These are phyloP conservation scores for Noctua comes DNA, from an alignment of 2,888 invertebrate genomes.

Conservation along the genomic window DNA sequence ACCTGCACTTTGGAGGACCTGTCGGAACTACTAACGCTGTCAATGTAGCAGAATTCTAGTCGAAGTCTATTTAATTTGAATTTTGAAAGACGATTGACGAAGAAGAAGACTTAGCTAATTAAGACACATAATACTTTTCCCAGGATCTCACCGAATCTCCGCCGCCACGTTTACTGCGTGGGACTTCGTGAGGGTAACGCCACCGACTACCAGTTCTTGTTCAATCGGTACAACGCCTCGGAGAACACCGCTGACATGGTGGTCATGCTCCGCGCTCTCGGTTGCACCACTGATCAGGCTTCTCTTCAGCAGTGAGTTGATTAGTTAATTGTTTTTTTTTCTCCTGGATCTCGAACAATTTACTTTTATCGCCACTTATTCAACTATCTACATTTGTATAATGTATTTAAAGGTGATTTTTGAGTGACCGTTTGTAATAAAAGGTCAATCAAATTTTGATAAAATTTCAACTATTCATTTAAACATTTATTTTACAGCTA, in stretches of 20 bases:
- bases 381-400: neutral
- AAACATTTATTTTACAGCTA: constrained; percentile 79
- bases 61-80: neutral
- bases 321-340: neutral
- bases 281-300: constrained; percentile 78
- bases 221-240: constrained; percentile 89
- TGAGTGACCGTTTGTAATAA: neutral
- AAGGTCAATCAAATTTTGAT: neutral
- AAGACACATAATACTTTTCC: neutral
- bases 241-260: constrained; percentile 91
- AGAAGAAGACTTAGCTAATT: neutral
- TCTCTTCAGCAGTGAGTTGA: constrained; percentile 77
- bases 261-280: constrained; percentile 88
- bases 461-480: neutral
- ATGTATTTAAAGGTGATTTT: neutral
- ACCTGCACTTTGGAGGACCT: neutral
- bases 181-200: constrained; percentile 90
- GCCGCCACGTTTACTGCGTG: constrained; percentile 91
- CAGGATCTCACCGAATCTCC: constrained; percentile 91
- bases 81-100: neutral
- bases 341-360: neutral
- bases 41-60: neutral
- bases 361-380: neutral
- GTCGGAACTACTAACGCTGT: neutral
- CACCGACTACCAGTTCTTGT: constrained; percentile 92